Percentiles rank a stretch among this genome's conserved stretches.
These are phyloP conservation scores for Physocephala rufipes DNA, from an alignment of 2,888 invertebrate species.

Conservation along the genomic window DNA sequence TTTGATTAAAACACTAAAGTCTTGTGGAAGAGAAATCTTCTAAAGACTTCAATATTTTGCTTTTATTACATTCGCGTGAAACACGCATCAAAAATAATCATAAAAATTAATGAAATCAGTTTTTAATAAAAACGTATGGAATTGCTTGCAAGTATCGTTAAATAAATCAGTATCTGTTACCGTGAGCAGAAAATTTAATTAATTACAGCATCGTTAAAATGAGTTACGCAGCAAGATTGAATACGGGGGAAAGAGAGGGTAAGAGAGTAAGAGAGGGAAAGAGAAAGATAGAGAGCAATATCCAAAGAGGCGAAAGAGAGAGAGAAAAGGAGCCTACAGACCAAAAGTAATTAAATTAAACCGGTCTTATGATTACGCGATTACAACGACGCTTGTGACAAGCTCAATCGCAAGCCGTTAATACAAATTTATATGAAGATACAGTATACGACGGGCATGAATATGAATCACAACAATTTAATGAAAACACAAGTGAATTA, in stretches of 20 bases:
- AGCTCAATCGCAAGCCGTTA: too few relatives aligned
- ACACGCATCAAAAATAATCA: too few relatives aligned
- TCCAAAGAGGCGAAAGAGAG: neutral
- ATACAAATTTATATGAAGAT: too few relatives aligned
- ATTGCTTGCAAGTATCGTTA: too few relatives aligned
- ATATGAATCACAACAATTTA: neutral
- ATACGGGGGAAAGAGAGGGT: neutral
- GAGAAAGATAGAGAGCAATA: neutral
- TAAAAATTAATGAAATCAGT: too few relatives aligned
- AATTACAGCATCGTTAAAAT: constrained; percentile 21
- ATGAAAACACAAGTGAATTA: neutral
- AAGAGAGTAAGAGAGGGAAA: neutral
- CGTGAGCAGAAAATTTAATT: constrained; percentile 26
- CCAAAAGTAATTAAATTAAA: constrained; percentile 22
- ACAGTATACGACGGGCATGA: neutral
- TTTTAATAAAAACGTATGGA: too few relatives aligned
- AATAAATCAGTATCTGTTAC: constrained; percentile 7
- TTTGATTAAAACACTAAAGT: too few relatives aligned
- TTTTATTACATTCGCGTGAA: too few relatives aligned
- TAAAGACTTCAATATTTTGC: too few relatives aligned
- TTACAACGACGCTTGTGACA: neutral
- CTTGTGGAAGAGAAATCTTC: too few relatives aligned
- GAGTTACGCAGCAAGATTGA: neutral
- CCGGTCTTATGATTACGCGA: neutral
- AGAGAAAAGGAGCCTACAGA: neutral